Evolutionary conservation across 92 coral and sea anemone species (phyloP), one percentile per base, ranked within the genome.

Genomic region (Porites cylindrica): DNA sequence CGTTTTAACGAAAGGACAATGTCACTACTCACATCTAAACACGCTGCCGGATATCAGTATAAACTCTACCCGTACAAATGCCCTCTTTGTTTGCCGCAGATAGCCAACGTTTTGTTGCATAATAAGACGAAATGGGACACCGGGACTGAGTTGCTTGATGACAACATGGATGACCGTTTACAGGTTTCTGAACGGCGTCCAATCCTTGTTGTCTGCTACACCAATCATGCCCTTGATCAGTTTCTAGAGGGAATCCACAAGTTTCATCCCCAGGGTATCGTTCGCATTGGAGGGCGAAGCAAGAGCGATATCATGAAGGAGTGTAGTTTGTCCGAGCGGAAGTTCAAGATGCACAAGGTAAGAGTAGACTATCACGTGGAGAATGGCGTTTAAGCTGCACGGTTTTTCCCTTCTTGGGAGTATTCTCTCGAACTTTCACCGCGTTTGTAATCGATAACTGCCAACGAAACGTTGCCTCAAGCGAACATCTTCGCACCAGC

Each of bases 161-260:
- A 79, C 9, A 83, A 70, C 1, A 81, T 29, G 11, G 60, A 65
- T 10, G 47, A 10, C 26, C 60, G 1, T 17, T 53, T n/a, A 16
- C 72, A 76, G 8, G 12, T 8, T 0, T 9, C 56, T 10, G 62
- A 21, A 11, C 58, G 68, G 62, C 89, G 89, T 60, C 98, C 99
- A 16, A 94, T 96, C 56, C 93, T 96, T 11, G 95, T 96, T 50
- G 96, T 96, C 7, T 96, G 99, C 82, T 96, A 91, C 88, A 96
- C 99, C 3, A 96, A 96, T 78, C 99, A 96, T 90, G 99, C 99
- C 58, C 83, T 96, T 1, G 98, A 96, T 84, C 99, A 96, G 86
- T 96, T 96, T 81, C 91, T 96, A 24, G 98, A 94, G 76, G 99
- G 96, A 59, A 96, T 96, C 72, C 86, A 91, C 51, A 77, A 92